Evolutionary conservation across 2,888 invertebrate species (phyloP).

Genomic region (Hydraecia micacea): DNA sequence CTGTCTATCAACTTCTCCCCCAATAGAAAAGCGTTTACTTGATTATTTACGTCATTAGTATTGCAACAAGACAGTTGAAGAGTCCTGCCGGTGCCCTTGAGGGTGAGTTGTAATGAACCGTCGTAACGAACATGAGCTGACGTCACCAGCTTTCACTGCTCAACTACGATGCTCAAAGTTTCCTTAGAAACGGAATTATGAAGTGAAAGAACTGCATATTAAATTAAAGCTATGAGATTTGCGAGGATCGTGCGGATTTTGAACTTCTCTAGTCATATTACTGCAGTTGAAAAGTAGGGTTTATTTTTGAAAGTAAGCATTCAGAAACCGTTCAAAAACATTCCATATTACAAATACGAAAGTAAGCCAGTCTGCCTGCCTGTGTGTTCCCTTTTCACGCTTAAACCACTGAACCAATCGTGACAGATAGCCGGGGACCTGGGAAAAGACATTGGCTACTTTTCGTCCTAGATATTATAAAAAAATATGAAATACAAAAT

Average conservation of each 20-base stretch:
- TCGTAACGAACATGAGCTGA: slow-evolving; percentile 84
- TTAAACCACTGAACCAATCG: background rate
- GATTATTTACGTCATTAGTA: slow-evolving; percentile 58
- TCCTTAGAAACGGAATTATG: slow-evolving; percentile 15
- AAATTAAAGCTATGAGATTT: slow-evolving; percentile 3
- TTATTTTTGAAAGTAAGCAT: background rate
- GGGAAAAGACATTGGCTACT: background rate
- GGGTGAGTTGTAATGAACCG: slow-evolving; percentile 82
- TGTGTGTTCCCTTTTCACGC: background rate
- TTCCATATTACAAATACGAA: background rate
- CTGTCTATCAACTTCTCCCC: background rate
- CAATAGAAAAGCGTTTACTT: slow-evolving; percentile 38
- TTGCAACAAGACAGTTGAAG: slow-evolving; percentile 46
- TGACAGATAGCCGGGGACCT: background rate
- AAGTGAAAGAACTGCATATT: slow-evolving; percentile 18
- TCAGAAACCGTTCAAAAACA: background rate
- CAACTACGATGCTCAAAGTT: slow-evolving; percentile 74
- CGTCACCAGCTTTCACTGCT: slow-evolving; percentile 82
- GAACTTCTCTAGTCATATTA: background rate
- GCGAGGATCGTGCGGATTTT: background rate
- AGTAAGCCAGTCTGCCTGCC: background rate
- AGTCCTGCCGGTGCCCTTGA: slow-evolving; percentile 71
- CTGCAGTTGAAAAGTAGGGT: background rate
- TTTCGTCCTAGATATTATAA: background rate
- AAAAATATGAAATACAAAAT: background rate